Evolutionary conservation across 2,888 invertebrate species (phyloP), one percentile per base, ranked within the genome.

Genomic region (Drosophila greeni): DNA sequence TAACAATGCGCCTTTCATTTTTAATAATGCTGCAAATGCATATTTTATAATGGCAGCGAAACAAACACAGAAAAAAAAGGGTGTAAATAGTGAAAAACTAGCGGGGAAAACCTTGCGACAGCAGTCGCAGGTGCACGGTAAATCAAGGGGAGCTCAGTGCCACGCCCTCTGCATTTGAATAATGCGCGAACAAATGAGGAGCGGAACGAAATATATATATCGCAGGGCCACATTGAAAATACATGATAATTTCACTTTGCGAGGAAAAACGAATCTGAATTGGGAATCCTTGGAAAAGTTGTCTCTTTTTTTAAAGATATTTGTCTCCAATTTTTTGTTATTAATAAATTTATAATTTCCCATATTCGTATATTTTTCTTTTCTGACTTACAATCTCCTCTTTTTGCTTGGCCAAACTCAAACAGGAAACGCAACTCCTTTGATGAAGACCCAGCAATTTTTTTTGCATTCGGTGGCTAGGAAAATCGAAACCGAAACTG

Each of bases 11-110:
- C 62, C 62, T 61, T 59, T 70, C 57, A 57, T 69, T 69, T 64
- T 69, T 72, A 76, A 79, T 79, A 79, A 73, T 61, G 49, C 69
- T 65, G 57, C 67, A 76, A 74, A 79, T 79, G 71, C 73, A 76
- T 79, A 79, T 76, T 82, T 82, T 76, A 76, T 71, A 65, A 53
- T 68, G 42, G 61, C 61, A 64, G 67, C 69, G 60, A 36, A 75
- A 69, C 45, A 62, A 37, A 61, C 29, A 53, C n/a, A n/a, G n/a
- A n/a, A 42, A 45, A 42, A 23, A 49, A 43, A 24, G 3, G 12
- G 40, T 39, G 65, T 55, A 65, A 55, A 65, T 62, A 39, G 39
- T 37, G 52, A 62, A 62, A 61, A 62, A 43, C 42, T 52, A 36
- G 42, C 51, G 49, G 18, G 49, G 31, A 59, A 54, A 62, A 33